Percentiles rank a stretch among this genome's conserved stretches.
Evolutionary conservation across 2,113 vertebrate species (phyloP).

Genomic region (Hiodon alosoides): DNA sequence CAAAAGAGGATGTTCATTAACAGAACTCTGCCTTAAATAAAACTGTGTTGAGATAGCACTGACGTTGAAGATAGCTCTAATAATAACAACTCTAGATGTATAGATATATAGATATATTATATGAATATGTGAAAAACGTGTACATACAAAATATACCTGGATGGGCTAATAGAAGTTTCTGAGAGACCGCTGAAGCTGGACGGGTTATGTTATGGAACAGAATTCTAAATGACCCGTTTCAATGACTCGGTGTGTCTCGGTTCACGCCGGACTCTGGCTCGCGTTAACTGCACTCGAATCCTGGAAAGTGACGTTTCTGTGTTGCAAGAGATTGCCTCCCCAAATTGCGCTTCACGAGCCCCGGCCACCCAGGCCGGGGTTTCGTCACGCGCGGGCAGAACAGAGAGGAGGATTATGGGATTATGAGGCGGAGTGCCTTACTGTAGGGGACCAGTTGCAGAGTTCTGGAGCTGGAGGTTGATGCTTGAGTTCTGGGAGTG

Average conservation of each 20-base stretch:
- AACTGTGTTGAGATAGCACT: slow-evolving; percentile 79
- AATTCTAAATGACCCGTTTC: slow-evolving; percentile 2
- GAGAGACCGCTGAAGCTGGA: slow-evolving; percentile 14
- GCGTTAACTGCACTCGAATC: slow-evolving; percentile 22
- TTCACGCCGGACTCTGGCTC: slow-evolving; percentile 23
- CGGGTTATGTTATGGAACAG: slow-evolving; percentile 3
- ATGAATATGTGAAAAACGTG: slow-evolving; percentile 63
- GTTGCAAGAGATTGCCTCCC: slow-evolving; percentile 5
- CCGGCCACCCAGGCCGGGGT: slow-evolving; percentile 30
- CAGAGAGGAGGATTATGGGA: slow-evolving; percentile 21
- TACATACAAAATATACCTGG: slow-evolving; percentile 85
- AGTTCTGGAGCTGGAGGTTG: slow-evolving; percentile 8
- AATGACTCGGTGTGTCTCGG: slow-evolving; percentile 11
- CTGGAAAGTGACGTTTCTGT: slow-evolving; percentile 9
- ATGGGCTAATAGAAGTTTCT: slow-evolving; percentile 63
- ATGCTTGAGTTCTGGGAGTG: slow-evolving; percentile 6
- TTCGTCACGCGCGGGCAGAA: not conserved
- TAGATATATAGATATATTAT: slow-evolving; percentile 55
- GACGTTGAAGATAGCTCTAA: slow-evolving; percentile 74
- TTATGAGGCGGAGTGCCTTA: slow-evolving; percentile 65
- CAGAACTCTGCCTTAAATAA: slow-evolving; percentile 96
- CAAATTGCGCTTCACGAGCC: slow-evolving; percentile 32
- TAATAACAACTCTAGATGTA: slow-evolving; percentile 53
- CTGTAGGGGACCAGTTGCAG: not conserved
- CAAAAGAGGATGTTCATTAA: slow-evolving; percentile 72